These are phyloP conservation scores for Halcyon senegalensis DNA, from an alignment of 2,113 vertebrate species.

Conservation along the genomic window DNA sequence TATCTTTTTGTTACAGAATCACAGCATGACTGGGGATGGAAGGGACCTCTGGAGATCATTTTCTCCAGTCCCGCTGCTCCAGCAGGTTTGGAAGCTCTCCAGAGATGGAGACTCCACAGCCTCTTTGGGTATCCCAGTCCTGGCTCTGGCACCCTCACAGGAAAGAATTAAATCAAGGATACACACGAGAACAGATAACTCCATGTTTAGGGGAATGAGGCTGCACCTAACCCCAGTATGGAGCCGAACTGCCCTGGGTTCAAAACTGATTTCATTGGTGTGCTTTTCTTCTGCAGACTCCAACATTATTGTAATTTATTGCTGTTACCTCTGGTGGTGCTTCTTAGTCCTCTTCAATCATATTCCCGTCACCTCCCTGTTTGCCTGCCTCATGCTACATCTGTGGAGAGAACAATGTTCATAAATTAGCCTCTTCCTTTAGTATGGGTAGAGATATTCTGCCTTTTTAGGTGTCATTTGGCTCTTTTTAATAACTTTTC, in stretches of 20 bases:
- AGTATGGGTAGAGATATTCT: neutral
- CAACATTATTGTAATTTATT: neutral
- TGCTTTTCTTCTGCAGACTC: neutral
- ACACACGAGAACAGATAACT: neutral
- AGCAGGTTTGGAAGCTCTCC: neutral
- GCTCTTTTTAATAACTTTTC: neutral
- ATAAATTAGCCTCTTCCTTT: neutral
- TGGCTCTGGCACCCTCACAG: neutral
- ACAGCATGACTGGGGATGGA: neutral
- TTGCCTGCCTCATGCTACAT: neutral
- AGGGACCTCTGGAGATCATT: neutral
- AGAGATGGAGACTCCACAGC: neutral
- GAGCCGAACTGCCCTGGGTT: neutral
- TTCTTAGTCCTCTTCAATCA: neutral
- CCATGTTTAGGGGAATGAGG: neutral
- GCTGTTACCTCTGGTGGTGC: neutral
- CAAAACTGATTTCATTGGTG: neutral
- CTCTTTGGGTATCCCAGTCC: neutral
- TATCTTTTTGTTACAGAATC: neutral
- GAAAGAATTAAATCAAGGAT: neutral
- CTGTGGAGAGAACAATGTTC: neutral
- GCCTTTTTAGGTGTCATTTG: neutral
- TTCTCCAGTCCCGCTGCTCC: neutral
- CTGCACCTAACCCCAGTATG: neutral
- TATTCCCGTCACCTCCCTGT: neutral